Conservation (phyloP, 1,140 invertebrate species). For the Octopus bimaculoides region DNA sequence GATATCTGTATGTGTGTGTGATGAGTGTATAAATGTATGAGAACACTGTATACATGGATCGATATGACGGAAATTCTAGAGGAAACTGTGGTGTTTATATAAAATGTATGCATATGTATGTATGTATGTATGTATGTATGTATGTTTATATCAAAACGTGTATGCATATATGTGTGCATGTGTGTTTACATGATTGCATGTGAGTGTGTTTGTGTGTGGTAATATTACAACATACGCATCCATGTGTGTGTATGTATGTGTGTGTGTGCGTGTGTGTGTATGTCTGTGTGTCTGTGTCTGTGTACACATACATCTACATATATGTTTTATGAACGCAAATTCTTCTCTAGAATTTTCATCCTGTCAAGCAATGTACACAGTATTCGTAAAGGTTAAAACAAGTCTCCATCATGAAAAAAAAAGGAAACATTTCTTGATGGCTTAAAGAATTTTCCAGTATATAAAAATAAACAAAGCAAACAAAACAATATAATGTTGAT, state of each 20-base stretch:
- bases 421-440: neutral
- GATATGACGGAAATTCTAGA: too few relatives aligned
- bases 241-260: conserved; percentile 9
- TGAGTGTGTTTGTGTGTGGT: neutral
- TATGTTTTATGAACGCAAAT: neutral
- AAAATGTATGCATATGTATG: neutral
- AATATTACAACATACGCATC: neutral
- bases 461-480: neutral
- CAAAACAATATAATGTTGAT: neutral
- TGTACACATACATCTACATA: neutral
- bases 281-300: neutral
- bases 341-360: too few relatives aligned
- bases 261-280: neutral
- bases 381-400: too few relatives aligned
- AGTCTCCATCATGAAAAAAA: too few relatives aligned
- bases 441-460: neutral
- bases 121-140: neutral
- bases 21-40: too few relatives aligned
- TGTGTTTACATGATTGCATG: neutral
- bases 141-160: neutral
- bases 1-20: too few relatives aligned
- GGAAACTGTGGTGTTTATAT: too few relatives aligned
- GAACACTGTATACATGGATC: too few relatives aligned
- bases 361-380: too few relatives aligned
- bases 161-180: neutral